phyloP scores from a whole-genome alignment of 1,140 invertebrate species.

The Euschistus heros region DNA sequence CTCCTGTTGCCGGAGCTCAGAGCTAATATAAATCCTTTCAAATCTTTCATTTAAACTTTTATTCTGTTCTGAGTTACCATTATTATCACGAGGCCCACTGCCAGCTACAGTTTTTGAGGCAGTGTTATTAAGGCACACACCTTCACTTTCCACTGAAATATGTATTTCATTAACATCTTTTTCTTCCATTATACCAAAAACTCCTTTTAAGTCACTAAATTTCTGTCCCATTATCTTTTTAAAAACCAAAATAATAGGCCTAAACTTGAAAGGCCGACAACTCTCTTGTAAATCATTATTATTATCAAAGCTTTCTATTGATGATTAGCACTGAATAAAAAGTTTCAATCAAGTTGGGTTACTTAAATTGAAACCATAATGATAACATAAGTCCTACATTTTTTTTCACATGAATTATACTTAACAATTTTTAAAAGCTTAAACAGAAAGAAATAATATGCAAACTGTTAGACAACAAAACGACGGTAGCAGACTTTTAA shows the following conservation, averaged over 20 bases:
- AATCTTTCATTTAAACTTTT: slow-evolving; percentile 29
- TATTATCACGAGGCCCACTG: slow-evolving; percentile 20
- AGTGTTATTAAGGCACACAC: slow-evolving; percentile 17
- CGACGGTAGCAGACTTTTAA: neutral
- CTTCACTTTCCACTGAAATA: slow-evolving; percentile 24
- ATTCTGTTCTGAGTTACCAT: slow-evolving; percentile 25
- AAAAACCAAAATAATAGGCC: neutral
- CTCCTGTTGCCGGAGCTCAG: slow-evolving; percentile 24
- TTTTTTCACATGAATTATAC: too few species aligned
- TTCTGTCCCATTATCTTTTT: slow-evolving; percentile 32
- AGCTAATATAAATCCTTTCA: slow-evolving; percentile 30
- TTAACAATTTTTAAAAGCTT: neutral
- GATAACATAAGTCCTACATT: neutral
- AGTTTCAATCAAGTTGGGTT: neutral
- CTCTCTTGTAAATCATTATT: neutral
- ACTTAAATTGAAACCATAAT: neutral
- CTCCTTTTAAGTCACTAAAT: slow-evolving; percentile 30
- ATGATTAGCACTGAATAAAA: neutral
- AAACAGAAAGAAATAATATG: neutral
- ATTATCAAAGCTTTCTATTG: slow-evolving; percentile 8
- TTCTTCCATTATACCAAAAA: slow-evolving; percentile 31
- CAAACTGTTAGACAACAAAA: neutral
- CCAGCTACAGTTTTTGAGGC: slow-evolving; percentile 2
- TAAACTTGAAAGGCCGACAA: neutral
- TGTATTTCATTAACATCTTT: slow-evolving; percentile 27